Base-by-base conservation (phyloP, 2,888 invertebrate genomes). In the Oxytorus armatus region DNA sequence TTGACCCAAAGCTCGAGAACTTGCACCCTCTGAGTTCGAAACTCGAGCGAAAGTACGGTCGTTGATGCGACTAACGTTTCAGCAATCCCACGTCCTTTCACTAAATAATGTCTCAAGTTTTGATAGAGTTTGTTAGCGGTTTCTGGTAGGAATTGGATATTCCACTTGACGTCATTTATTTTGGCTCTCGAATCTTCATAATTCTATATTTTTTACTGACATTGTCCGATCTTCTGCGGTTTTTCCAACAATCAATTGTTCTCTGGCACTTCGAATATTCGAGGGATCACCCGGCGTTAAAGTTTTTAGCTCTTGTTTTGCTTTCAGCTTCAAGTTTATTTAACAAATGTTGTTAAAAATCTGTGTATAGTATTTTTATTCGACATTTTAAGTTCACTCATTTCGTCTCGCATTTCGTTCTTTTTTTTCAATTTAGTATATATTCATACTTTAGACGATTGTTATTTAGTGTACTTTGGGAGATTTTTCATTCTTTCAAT, bases 231-330 rank as follows among this genome's bases (percentile, higher is more conserved):
- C 55, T 57, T 42, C 11, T 25, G 63, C 59, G 36, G 44, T 16
- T 61, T 49, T 23, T 75, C n/a, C 21, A 53, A 69, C 74, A 61
- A 68, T 42, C 10, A 74, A 23, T 29, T 63, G 42, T 68, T 76
- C 33, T 63, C 66, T 68, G 68, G 63, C 76, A 77, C 77, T 80
- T 66, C 68, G 63, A 72, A 77, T 68, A 73, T 77, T 77, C 33
- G 80, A 77, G 73, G 80, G 80, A 80, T 80, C 80, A 80, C 77
- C 80, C 80, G 80, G 80, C 77, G 80, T 77, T 79, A 61, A 72
- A 72, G 72, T 47, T 68, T 66, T 57, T 51, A 7, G 47, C 25
- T 5, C n/a, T 68, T 4, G n/a, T n/a, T 53, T 21, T n/a, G 0
- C 14, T 66, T 36, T 36, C 39, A 44, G n/a, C 18, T 14, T n/a